Conservation (phyloP, 2,113 vertebrate species). For the Machaerirhynchus nigripectus region DNA sequence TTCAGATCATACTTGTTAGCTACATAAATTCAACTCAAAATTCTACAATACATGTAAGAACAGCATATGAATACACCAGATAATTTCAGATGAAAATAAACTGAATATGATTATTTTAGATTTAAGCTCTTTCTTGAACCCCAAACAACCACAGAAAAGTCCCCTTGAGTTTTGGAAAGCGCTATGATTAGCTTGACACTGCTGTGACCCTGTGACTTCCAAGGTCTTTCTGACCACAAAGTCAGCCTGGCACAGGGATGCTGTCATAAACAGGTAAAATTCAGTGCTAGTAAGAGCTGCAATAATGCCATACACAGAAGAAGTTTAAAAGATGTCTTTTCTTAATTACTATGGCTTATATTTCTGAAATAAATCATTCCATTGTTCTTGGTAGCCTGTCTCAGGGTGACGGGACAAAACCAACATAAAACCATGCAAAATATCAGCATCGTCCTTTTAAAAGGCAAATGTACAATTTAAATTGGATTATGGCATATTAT, state of each 20-base stretch:
- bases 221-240: not conserved
- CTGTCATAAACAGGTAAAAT: not conserved
- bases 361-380: not conserved
- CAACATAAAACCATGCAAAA: not conserved
- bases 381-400: not conserved
- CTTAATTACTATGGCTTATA: not conserved
- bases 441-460: not conserved
- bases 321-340: not conserved
- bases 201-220: not conserved
- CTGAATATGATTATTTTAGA: not conserved
- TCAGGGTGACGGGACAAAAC: not conserved
- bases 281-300: not conserved
- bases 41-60: not conserved
- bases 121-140: not conserved
- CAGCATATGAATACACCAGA: not conserved
- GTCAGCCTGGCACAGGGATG: not conserved
- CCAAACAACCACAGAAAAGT: not conserved
- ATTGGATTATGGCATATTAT: not conserved
- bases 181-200: not conserved
- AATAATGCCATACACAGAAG: not conserved
- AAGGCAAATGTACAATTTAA: not conserved
- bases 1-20: not conserved
- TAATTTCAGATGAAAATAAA: not conserved
- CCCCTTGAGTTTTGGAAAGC: not conserved
- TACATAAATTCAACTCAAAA: not conserved